Evolutionary conservation across 2,113 vertebrate species (phyloP).

Genomic region (Crotalus tigris): DNA sequence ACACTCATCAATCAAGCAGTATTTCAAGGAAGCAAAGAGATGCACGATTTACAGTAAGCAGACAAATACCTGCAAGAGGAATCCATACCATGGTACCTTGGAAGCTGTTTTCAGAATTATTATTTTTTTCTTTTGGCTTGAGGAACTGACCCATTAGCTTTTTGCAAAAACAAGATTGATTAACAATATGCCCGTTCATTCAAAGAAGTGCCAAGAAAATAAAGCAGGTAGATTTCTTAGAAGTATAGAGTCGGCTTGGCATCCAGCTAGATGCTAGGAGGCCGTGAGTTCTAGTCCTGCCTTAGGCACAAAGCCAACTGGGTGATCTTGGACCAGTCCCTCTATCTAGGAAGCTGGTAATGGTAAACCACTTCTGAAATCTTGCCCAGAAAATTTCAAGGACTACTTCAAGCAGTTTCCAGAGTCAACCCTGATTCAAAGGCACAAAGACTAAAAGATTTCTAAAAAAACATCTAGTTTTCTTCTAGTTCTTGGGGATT

Average conservation of each 20-base stretch:
- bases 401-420: not conserved
- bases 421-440: not conserved
- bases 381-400: not conserved
- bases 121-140: too few species aligned
- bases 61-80: not conserved
- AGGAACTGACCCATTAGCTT: not conserved
- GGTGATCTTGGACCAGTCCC: not conserved
- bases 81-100: not conserved
- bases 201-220: not conserved
- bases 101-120: not conserved
- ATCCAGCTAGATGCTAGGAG: not conserved
- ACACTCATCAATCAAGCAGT: not conserved
- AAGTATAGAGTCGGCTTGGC: not conserved
- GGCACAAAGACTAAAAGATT: not conserved
- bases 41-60: not conserved
- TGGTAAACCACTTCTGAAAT: not conserved
- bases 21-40: not conserved
- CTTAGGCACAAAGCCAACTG: not conserved
- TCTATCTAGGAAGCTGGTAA: not conserved
- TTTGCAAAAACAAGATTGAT: not conserved
- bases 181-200: not conserved
- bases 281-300: not conserved
- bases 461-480: not conserved
- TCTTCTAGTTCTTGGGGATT: not conserved
- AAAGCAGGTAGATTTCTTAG: not conserved